These are phyloP conservation scores for Pelodiscus sinensis DNA, from an alignment of 2,113 vertebrate species.

Conservation along the genomic window DNA sequence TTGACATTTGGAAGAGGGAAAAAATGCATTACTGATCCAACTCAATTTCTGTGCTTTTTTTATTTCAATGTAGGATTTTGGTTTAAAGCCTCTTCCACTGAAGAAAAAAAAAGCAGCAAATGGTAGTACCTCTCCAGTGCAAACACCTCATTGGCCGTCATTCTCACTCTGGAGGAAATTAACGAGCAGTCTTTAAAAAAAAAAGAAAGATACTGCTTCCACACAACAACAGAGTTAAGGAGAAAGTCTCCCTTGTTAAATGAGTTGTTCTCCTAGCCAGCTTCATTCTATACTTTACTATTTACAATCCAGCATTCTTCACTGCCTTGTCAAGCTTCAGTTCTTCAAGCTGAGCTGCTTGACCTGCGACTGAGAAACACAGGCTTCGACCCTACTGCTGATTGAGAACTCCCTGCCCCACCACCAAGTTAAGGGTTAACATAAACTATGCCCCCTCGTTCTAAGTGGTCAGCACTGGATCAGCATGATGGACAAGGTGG, in stretches of 20 bases:
- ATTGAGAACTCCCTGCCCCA: not conserved
- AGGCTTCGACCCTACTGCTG: not conserved
- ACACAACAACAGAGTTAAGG: not conserved
- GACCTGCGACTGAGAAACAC: not conserved
- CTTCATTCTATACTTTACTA: conserved; percentile 54
- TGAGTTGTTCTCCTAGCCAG: not conserved
- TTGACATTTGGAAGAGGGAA: conserved; percentile 42
- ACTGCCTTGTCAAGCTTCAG: not conserved
- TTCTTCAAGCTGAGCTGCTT: rapidly evolving
- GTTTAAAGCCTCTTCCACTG: conserved; percentile 50
- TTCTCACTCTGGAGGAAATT: rapidly evolving
- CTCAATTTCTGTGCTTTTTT: not conserved
- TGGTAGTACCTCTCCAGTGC: not conserved
- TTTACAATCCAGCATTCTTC: not conserved
- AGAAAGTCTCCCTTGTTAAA: not conserved
- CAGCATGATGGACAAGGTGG: not conserved
- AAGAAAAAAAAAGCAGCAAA: not conserved
- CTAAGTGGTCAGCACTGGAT: conserved; percentile 48
- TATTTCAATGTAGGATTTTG: conserved; percentile 15
- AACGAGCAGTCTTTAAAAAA: conserved; percentile 2
- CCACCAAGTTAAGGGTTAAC: not conserved
- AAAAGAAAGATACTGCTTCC: not conserved
- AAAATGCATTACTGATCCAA: not conserved
- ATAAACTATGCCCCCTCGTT: not conserved
- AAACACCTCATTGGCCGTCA: not conserved